Percentiles rank a stretch among this genome's conserved stretches.
These are phyloP conservation scores for Byasa hedistus DNA, from an alignment of 2,888 invertebrate genomes.

Conservation along the genomic window DNA sequence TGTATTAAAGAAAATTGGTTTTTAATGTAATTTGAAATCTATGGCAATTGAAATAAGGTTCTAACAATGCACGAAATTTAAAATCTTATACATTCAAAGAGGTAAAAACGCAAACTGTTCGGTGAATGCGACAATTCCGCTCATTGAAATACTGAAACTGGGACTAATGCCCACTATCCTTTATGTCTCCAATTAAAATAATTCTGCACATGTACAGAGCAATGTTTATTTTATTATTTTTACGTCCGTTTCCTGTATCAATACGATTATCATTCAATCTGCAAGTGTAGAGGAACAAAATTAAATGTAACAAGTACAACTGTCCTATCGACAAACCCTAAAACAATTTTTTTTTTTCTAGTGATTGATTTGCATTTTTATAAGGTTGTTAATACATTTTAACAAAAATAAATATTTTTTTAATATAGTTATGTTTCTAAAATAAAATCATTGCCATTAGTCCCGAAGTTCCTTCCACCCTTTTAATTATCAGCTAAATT, in stretches of 20 bases:
- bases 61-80: conserved; percentile 32
- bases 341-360: too few relatives aligned
- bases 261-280: conserved; percentile 11
- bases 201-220: conserved; percentile 45
- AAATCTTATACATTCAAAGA: conserved; percentile 43
- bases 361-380: neutral
- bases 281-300: conserved; percentile 2
- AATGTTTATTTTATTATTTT: conserved; percentile 35
- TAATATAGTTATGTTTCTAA: neutral
- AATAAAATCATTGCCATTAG: conserved; percentile 2
- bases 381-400: neutral
- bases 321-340: too few relatives aligned
- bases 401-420: neutral
- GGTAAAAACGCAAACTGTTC: conserved; percentile 62
- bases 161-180: conserved; percentile 63
- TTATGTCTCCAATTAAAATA: conserved; percentile 70
- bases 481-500: conserved; percentile 28
- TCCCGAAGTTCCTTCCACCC: conserved; percentile 24
- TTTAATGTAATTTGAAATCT: conserved; percentile 39
- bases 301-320: neutral
- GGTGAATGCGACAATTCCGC: conserved; percentile 68
- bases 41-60: conserved; percentile 30
- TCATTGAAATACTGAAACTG: conserved; percentile 62
- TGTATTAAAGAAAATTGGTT: conserved; percentile 42
- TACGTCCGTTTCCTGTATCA: conserved; percentile 21